Base-by-base conservation (phyloP, 2,113 vertebrate genomes). In the Mugil cephalus region DNA sequence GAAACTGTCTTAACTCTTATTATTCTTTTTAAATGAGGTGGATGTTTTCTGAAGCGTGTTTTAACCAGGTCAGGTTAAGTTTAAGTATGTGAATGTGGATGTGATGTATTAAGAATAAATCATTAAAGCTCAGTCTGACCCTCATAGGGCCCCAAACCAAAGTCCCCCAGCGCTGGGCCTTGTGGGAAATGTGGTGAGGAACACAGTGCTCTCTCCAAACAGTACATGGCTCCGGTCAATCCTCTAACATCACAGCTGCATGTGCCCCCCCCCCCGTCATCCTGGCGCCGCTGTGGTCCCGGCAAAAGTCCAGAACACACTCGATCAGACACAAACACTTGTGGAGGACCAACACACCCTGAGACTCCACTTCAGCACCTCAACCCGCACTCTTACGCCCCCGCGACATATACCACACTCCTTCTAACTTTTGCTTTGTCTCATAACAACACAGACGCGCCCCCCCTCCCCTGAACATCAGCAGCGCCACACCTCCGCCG, bases 291-390 rank as follows among this genome's bases (percentile, higher is more conserved):
- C 46, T 24, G 53, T 42, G 73, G 75, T 77, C 0, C n/a, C 61
- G 86, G 87, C 86, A 66, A 11, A 0, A 35, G 8, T 84, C 89
- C 88, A 87, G 76, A 84, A 71, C 79, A 65, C 84, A 83, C 86
- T 88, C 55, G 67, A 78, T 82, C 68, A 21, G 81, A 80, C 82
- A 69, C 79, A 80, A 54, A 82, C 69, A 71, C 71, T 74, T 38
- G 58, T 4, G 42, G 66, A 77, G 46, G 60, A 60, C 46, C 42
- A 24, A 62, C 53, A 69, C 21, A 47, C 43, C 42, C 63, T 63
- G 12, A 58, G 74, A 61, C 30, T 67, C 70, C 66, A 77, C 82
- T 84, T 45, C 53, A 80, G 5, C 17, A 14, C 8, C 55, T 35
- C 61, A 43, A 56, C 51, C 55, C 39, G 51, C 63, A 10, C 53